A percentile compares a stretch with the other conserved stretches of the same genome.
Conservation (phyloP, 2,797 vertebrate genomes). For the Micromesistius poutassou region DNA sequence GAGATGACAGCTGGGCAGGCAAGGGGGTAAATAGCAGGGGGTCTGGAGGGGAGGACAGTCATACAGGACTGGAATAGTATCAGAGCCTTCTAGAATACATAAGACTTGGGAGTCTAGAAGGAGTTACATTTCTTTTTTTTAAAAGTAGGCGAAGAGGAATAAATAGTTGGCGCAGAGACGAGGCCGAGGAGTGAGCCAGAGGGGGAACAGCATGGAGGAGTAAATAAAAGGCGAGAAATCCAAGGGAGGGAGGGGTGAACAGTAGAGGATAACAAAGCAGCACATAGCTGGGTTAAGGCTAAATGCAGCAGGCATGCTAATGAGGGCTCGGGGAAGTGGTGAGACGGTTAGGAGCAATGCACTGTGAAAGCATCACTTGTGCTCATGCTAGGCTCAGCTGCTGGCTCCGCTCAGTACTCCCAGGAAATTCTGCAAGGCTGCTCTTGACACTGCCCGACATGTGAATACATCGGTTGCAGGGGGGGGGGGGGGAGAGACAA, state of each 20-base stretch:
- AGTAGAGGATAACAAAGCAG: constrained; percentile 47
- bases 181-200: constrained; percentile 50
- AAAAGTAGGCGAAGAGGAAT: constrained; percentile 37
- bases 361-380: constrained; percentile 79
- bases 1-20: constrained; percentile 19
- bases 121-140: background rate
- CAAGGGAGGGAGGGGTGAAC: constrained; percentile 42
- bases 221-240: constrained; percentile 60
- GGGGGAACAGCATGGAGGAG: constrained; percentile 55
- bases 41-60: constrained; percentile 40
- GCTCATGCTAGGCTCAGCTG: constrained; percentile 73
- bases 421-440: constrained; percentile 66
- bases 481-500: constrained; percentile 42
- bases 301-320: constrained; percentile 76
- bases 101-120: constrained; percentile 34
- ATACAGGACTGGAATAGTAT: constrained; percentile 45
- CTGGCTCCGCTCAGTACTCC: constrained; percentile 69
- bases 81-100: background rate
- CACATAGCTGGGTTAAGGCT: constrained; percentile 65
- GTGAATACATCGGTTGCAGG: constrained; percentile 62
- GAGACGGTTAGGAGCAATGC: constrained; percentile 63
- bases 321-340: constrained; percentile 71
- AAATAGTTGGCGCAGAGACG: constrained; percentile 42
- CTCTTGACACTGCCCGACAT: constrained; percentile 50
- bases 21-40: constrained; percentile 28